These are phyloP conservation scores for Peucedramus taeniatus DNA, from an alignment of 2,113 vertebrate species.

Conservation along the genomic window DNA sequence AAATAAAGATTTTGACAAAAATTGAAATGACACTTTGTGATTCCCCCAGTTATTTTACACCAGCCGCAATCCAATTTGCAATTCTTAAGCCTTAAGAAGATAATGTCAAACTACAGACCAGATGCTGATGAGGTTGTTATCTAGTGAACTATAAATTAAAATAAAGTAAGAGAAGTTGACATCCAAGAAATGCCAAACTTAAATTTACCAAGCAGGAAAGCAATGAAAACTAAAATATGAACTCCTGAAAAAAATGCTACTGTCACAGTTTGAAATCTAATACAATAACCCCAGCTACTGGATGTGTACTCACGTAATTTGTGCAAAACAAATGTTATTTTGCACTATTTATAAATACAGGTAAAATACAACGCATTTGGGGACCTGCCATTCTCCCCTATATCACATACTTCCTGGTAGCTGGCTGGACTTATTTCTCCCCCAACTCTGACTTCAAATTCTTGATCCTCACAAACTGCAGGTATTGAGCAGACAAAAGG, in stretches of 20 bases:
- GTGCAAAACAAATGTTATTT: background rate
- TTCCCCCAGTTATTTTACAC: background rate
- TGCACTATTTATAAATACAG: background rate
- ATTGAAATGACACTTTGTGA: background rate
- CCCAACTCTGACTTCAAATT: background rate
- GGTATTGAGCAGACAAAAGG: background rate
- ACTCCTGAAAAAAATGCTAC: background rate
- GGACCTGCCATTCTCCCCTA: background rate
- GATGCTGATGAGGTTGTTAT: background rate
- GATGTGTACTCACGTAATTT: background rate
- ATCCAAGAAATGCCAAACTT: background rate
- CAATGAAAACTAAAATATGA: background rate
- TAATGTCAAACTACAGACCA: background rate
- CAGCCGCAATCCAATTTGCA: background rate
- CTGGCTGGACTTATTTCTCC: background rate
- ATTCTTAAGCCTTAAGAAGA: background rate
- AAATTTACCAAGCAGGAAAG: background rate
- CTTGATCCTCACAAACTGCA: background rate
- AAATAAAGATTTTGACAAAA: background rate
- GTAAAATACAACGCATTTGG: rapidly evolving
- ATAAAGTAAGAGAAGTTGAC: background rate
- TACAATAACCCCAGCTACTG: background rate
- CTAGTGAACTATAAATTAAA: background rate
- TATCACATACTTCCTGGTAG: rapidly evolving
- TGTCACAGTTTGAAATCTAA: background rate